Base-by-base conservation (phyloP, 2,797 vertebrate species). In the Gadopsis marmoratus region DNA sequence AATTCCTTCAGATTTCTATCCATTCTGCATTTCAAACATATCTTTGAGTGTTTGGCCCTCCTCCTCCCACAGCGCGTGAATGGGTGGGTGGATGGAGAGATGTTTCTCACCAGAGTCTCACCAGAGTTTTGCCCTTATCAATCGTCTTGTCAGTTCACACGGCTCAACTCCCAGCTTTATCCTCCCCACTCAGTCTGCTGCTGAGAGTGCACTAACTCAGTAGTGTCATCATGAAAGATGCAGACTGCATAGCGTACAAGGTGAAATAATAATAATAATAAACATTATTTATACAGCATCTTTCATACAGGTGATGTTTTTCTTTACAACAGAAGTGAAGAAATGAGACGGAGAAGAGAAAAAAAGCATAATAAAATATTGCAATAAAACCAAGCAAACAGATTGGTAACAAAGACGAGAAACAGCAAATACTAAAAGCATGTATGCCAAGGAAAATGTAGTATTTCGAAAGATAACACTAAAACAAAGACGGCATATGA, bases 1-100 rank as follows among this genome's bases (percentile, higher is more conserved):
- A 91, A 92, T 91, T 87, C 81, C 64, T 85, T 71, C 23, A 72
- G 75, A 91, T 92, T 88, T 82, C 74, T 73, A 81, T 92, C 75
- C 71, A 66, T 39, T 31, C 72, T 74, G 54, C 78, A 79, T 82
- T 84, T 91, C 70, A 83, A 71, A 61, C 81, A 83, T 70, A 79
- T 90, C 84, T 76, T 53, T 16, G 54, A 84, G 7, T 45, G 3
- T 48, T 67, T 23, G 13, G 58, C 62, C 31, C 21, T 58, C 23
- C 48, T 69, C 74, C 76, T 83, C 78, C 74, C 67, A 73, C 82
- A 21, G 26, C 47, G 21, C 5, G 1, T 53, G 56, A 84, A 78
- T 71, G 62, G 55, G 67, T 39, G 72, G 56, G 23, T 72, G 62
- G 76, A 79, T 67, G 71, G 33, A 61, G 53, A 85, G 78, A 65